Percentiles rank a stretch among this genome's conserved stretches.
These are phyloP conservation scores for Idaea straminata DNA, from an alignment of 2,888 invertebrate genomes.

Conservation along the genomic window DNA sequence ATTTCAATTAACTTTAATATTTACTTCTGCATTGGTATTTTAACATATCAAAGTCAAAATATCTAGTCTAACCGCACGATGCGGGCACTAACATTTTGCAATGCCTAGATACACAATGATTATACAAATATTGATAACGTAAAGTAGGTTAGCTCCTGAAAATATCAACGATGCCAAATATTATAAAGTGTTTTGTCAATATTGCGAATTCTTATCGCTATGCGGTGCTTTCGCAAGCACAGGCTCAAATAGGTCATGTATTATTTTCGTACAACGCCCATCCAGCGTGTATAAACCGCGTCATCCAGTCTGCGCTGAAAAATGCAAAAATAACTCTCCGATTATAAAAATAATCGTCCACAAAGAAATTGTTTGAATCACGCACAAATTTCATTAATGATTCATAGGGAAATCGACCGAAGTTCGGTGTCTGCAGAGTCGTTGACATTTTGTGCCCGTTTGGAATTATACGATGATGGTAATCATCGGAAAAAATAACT, in stretches of 20 bases:
- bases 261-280: constrained; percentile 54
- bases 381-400: constrained; percentile 70
- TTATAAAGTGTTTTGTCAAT: constrained; percentile 71
- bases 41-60: constrained; percentile 13
- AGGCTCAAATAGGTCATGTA: constrained; percentile 59
- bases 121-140: constrained; percentile 70
- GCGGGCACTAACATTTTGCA: constrained; percentile 56
- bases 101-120: constrained; percentile 39
- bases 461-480: constrained; percentile 38
- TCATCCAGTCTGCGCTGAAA: constrained; percentile 51
- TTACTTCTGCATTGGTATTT: background rate
- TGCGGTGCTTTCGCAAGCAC: constrained; percentile 60
- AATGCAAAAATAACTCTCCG: constrained; percentile 48
- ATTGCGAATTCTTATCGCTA: constrained; percentile 70
- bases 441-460: constrained; percentile 67
- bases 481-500: constrained; percentile 43
- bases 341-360: constrained; percentile 46
- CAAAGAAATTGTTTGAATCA: constrained; percentile 56
- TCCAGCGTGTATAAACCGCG: constrained; percentile 42
- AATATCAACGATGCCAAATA: constrained; percentile 66
- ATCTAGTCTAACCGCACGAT: constrained; percentile 16
- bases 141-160: constrained; percentile 74
- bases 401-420: constrained; percentile 56
- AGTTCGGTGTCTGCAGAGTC: constrained; percentile 59
- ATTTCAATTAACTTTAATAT: constrained; percentile 12